Base-by-base conservation (phyloP, 1,140 invertebrate genomes). In the Diploscapter pachys region DNA sequence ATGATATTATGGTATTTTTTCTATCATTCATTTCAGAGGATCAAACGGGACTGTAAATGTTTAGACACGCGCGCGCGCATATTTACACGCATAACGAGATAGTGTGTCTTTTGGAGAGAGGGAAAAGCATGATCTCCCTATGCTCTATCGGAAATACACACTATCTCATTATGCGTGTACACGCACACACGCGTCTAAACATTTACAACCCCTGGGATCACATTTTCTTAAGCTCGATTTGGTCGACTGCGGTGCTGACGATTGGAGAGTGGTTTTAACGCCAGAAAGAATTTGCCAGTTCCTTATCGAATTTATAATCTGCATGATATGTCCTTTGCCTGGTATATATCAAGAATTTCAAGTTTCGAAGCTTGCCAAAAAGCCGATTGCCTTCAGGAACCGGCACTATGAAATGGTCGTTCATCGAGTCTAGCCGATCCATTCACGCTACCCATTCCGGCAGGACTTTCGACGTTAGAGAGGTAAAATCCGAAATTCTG, bases 211-310 rank as follows among this genome's bases (percentile, higher is more conserved):
- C 8, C 3, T 57, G 8, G 49, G 5, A 67, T 4, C 64, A 9
- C 31, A n/a, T 63, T 71, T 62, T 31, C 31, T 31, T 31, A 56
- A 83, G 82, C 74, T 84, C 63, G 83, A 85, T 51, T 53, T 84
- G 50, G 78, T 84, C 2, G 82, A 85, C 59, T 85, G 83, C 73
- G 83, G 83, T 11, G 83, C 83, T 13, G 83, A 85, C 67, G 83
- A 84, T 75, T 84, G 80, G 79, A 63, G 82, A 56, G 84, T 84
- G 8, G 83, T 85, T 9, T 9, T 81, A 2, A 84, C 80, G 4
- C 79, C 76, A 50, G 75, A 80, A 11, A 71, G 82, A 56, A 63
- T 81, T 6, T 68, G 71, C 48, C 80, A 83, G 49, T 81, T 85
- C 62, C 49, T 75, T 4, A 31, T 75, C 2, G 83, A 84, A 69